Conservation (phyloP, 2,797 vertebrate genomes). For the Balearica regulorum region DNA sequence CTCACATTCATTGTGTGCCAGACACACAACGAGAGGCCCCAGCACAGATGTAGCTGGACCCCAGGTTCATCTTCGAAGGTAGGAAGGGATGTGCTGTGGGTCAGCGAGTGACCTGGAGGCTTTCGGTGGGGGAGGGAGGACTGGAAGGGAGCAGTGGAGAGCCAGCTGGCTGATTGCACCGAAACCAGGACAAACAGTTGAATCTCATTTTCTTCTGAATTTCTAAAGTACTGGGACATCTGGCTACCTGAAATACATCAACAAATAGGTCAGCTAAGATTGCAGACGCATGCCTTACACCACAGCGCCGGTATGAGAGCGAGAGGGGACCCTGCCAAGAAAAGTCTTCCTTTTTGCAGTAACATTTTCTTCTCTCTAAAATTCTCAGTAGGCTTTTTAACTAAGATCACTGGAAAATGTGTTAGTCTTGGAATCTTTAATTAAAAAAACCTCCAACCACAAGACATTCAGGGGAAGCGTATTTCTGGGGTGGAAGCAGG, state of each 20-base stretch:
- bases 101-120: slow-evolving; percentile 52
- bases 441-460: neutral
- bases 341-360: neutral
- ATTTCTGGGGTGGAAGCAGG: neutral
- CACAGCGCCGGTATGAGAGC: neutral
- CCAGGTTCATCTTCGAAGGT: slow-evolving; percentile 55
- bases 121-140: slow-evolving; percentile 24
- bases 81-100: slow-evolving; percentile 41
- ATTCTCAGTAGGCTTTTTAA: slow-evolving; percentile 10
- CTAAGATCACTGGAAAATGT: neutral
- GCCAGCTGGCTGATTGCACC: slow-evolving; percentile 32
- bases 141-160: neutral
- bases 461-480: neutral
- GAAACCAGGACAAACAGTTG: slow-evolving; percentile 38
- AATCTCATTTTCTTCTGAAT: slow-evolving; percentile 58
- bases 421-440: neutral
- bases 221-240: slow-evolving; percentile 58
- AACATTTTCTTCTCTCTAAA: slow-evolving; percentile 31
- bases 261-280: slow-evolving; percentile 53
- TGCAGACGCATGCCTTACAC: neutral
- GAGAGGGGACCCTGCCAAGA: slow-evolving; percentile 1
- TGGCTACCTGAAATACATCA: slow-evolving; percentile 57
- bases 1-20: slow-evolving; percentile 38
- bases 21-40: slow-evolving; percentile 44
- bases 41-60: slow-evolving; percentile 67